phyloP scores from a whole-genome alignment of 1,140 invertebrate genomes.

The Drosophila pectinifera region DNA sequence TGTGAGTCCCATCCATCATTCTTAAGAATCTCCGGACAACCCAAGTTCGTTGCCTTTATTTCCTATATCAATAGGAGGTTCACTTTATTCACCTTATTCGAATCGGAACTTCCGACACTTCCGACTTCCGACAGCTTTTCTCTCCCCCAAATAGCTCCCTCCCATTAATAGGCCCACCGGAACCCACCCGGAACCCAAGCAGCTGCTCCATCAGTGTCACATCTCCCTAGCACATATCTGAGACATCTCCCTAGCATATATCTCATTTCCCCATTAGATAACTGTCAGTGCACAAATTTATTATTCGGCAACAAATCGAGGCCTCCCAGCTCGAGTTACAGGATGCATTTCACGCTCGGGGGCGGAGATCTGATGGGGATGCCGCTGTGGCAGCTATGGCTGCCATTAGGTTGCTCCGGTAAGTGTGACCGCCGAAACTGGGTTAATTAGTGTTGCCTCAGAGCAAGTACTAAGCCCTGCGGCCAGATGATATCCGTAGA shows the following conservation, averaged over 20 bases:
- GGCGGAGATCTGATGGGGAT: slow-evolving; percentile 15
- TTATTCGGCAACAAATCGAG: slow-evolving; percentile 21
- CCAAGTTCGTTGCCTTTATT: background rate
- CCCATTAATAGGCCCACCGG: slow-evolving; percentile 12
- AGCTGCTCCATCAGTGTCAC: slow-evolving; percentile 13
- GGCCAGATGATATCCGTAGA: slow-evolving; percentile 14
- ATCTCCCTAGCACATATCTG: background rate
- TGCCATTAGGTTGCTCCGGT: slow-evolving; percentile 19
- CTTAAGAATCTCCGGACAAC: background rate
- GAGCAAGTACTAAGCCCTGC: slow-evolving; percentile 46
- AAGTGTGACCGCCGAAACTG: slow-evolving; percentile 43
- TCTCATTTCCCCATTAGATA: slow-evolving; percentile 10
- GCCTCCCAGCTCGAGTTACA: slow-evolving; percentile 27
- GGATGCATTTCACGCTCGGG: slow-evolving; percentile 52
- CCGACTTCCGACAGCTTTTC: background rate
- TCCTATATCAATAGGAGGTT: too few species aligned
- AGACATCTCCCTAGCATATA: background rate
- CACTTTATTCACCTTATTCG: background rate
- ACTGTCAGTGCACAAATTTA: slow-evolving; percentile 24
- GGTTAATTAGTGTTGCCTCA: slow-evolving; percentile 65
- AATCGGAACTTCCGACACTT: background rate
- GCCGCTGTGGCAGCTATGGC: background rate
- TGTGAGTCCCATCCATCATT: slow-evolving; percentile 10
- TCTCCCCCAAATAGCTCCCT: slow-evolving; percentile 1
- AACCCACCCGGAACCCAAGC: slow-evolving; percentile 12